Evolutionary conservation across 2,113 vertebrate species (phyloP).

Genomic region (Misgurnus mizolepis): DNA sequence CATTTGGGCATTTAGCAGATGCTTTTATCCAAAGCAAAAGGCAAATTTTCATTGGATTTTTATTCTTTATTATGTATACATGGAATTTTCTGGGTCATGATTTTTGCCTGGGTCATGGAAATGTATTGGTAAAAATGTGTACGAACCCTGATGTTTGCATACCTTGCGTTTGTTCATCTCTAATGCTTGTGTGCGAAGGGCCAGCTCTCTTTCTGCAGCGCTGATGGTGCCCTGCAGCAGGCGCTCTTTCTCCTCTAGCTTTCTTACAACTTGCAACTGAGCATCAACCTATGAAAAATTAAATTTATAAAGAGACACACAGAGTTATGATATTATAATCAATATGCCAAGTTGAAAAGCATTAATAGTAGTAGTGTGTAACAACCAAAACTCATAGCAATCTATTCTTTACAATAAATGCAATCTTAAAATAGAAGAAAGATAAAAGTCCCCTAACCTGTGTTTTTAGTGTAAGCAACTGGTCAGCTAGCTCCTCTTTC

Average conservation of each 20-base stretch:
- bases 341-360: no score
- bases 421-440: neutral
- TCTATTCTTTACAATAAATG: neutral
- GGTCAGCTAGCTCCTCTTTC: slow-evolving; percentile 94
- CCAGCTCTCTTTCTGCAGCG: slow-evolving; percentile 91
- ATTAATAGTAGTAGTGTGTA: no score
- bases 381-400: no score
- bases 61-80: no score
- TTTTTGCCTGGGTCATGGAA: no score
- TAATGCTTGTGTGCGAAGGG: slow-evolving; percentile 88
- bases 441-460: slow-evolving; percentile 75
- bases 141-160: neutral
- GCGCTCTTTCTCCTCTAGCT: slow-evolving; percentile 96
- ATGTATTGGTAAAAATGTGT: no score
- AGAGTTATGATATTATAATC: neutral
- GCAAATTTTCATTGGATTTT: no score
- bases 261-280: slow-evolving; percentile 92
- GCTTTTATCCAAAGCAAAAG: no score
- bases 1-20: no score
- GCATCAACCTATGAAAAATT: slow-evolving; percentile 85
- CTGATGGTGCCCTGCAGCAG: slow-evolving; percentile 94
- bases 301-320: neutral
- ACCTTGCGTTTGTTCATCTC: slow-evolving; percentile 99
- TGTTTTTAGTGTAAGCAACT: slow-evolving; percentile 92
- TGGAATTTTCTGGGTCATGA: no score